Conservation (phyloP, 2,888 invertebrate species). For the Cistogaster globosa region DNA sequence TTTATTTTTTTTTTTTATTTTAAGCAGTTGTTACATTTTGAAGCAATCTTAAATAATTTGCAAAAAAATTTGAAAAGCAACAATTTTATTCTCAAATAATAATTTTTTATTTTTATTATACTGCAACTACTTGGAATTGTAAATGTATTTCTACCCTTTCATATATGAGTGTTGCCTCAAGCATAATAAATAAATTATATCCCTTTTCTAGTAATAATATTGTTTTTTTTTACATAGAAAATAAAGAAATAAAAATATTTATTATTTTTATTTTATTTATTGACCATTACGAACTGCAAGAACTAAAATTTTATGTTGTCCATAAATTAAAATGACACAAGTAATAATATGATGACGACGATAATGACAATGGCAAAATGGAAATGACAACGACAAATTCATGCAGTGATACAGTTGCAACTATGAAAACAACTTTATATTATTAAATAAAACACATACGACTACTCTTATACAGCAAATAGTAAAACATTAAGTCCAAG, state of each 20-base stretch:
- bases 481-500: not conserved
- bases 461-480: constrained; percentile 4
- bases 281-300: constrained; percentile 66
- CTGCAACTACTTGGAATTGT: too few species aligned
- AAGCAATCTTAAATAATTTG: too few species aligned
- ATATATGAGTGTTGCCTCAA: not conserved
- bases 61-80: too few species aligned
- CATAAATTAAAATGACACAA: constrained; percentile 61
- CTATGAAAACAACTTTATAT: constrained; percentile 23
- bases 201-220: not conserved
- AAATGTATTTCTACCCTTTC: not conserved
- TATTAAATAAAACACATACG: constrained; percentile 20
- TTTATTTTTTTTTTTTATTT: too few species aligned
- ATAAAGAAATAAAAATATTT: not conserved
- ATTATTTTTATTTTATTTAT: constrained; percentile 63
- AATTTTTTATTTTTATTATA: constrained; percentile 2
- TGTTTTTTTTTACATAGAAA: too few species aligned
- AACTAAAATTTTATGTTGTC: constrained; percentile 59
- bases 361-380: not conserved
- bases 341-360: constrained; percentile 40
- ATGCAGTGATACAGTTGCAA: constrained; percentile 16
- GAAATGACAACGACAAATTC: constrained; percentile 4
- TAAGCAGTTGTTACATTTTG: too few species aligned
- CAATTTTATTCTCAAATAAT: not conserved
- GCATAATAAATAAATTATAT: constrained; percentile 29